Percentiles rank a stretch among this genome's conserved stretches.
phyloP scores from a whole-genome alignment of 2,797 vertebrate genomes.

The Hydrophis major region DNA sequence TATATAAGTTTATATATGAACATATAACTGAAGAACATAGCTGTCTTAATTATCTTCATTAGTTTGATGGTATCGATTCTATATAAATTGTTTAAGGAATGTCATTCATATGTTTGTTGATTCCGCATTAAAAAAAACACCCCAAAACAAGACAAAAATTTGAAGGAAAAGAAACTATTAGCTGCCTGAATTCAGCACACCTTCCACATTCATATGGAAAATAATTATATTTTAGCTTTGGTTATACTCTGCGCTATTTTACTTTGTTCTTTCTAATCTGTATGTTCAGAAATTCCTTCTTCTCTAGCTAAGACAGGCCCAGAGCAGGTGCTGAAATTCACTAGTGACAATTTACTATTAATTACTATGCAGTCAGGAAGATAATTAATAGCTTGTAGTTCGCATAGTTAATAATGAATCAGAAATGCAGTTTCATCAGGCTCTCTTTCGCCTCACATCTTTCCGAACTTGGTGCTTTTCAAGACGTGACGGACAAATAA shows the following conservation, averaged over 20 bases:
- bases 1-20: too few relatives aligned
- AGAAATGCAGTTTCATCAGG: neutral
- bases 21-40: too few relatives aligned
- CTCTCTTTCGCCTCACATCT: neutral
- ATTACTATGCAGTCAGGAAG: neutral
- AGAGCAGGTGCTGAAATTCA: neutral
- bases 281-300: neutral
- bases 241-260: neutral
- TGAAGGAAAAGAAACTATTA: too few relatives aligned
- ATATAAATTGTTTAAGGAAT: too few relatives aligned
- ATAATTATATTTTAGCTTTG: neutral
- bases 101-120: too few relatives aligned
- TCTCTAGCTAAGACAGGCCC: neutral
- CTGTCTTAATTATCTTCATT: too few relatives aligned
- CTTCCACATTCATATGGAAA: too few relatives aligned
- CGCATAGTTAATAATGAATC: neutral
- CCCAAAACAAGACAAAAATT: too few relatives aligned
- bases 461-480: neutral
- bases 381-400: neutral
- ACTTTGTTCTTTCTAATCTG: neutral
- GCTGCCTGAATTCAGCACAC: too few relatives aligned
- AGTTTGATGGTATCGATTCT: too few relatives aligned
- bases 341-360: neutral
- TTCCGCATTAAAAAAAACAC: too few relatives aligned
- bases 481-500: neutral